These are phyloP conservation scores for Poecile montanus DNA, from an alignment of 2,797 vertebrate species.

Conservation along the genomic window DNA sequence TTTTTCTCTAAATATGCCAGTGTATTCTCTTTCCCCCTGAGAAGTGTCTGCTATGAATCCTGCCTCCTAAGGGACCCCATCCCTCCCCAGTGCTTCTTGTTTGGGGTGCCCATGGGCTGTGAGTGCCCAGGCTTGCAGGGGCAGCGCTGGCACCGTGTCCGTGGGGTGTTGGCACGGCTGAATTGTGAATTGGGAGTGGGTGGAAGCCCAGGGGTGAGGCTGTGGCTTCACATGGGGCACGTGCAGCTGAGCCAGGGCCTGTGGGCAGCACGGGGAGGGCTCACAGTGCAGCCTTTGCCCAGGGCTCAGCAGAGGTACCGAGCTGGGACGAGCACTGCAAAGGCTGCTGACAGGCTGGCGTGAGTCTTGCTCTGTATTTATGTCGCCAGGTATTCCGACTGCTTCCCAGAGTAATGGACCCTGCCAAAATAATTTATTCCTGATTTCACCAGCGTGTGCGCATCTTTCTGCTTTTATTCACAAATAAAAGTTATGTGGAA, in stretches of 20 bases:
- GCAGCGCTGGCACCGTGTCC: rapidly evolving
- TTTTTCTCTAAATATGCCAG: background rate
- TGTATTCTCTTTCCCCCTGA: rapidly evolving
- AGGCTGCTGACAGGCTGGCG: background rate
- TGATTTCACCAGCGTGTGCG: background rate
- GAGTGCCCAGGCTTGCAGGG: background rate
- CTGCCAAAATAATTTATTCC: slow-evolving; percentile 53
- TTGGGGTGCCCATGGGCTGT: background rate
- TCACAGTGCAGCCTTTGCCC: rapidly evolving
- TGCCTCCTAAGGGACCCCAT: background rate
- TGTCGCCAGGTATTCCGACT: slow-evolving; percentile 1
- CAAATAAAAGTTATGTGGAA: slow-evolving; percentile 46
- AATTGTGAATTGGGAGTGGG: rapidly evolving
- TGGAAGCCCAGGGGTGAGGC: background rate
- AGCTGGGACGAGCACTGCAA: background rate
- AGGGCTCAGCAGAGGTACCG: background rate
- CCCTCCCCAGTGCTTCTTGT: background rate
- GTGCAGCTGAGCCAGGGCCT: background rate
- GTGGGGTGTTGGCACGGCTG: background rate
- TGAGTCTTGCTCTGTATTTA: slow-evolving; percentile 25
- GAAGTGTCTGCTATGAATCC: background rate
- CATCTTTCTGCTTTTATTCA: slow-evolving; percentile 51
- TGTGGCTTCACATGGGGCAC: background rate
- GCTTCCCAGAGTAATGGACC: slow-evolving; percentile 48
- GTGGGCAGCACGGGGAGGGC: background rate